Percentiles rank a stretch among this genome's conserved stretches.
Evolutionary conservation across 2,113 vertebrate genomes (phyloP).

Genomic region (Oreocharis arfaki): DNA sequence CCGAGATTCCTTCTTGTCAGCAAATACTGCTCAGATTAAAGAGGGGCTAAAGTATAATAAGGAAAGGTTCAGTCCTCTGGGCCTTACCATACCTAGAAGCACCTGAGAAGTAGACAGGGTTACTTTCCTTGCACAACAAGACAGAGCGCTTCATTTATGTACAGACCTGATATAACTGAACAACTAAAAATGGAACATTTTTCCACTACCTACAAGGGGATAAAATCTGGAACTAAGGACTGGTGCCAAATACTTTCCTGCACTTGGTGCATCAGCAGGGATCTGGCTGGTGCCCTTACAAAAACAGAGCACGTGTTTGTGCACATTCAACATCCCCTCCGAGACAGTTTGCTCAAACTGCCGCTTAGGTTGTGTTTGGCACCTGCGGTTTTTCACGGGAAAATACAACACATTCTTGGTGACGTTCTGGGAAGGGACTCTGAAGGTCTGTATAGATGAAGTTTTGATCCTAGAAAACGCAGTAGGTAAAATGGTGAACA

Average conservation of each 20-base stretch:
- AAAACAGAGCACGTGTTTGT: slow-evolving; percentile 30
- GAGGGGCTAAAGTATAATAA: neutral
- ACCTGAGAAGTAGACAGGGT: neutral
- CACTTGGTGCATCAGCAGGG: slow-evolving; percentile 25
- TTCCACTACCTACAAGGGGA: neutral
- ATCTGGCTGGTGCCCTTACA: slow-evolving; percentile 30
- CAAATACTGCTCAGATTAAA: neutral
- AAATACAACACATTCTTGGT: neutral
- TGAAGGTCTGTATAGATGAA: neutral
- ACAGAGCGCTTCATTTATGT: neutral
- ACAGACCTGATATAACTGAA: neutral
- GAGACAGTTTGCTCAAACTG: slow-evolving; percentile 10
- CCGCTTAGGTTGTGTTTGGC: slow-evolving; percentile 27
- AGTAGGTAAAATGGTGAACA: neutral
- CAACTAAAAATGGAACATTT: neutral
- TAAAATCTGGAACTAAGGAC: neutral
- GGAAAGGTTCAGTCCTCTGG: neutral
- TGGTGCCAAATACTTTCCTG: slow-evolving; percentile 30
- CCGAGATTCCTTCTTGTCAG: neutral
- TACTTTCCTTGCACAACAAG: neutral
- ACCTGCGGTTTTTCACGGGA: neutral
- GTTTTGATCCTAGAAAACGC: neutral
- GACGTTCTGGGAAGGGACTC: neutral
- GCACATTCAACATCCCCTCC: neutral
- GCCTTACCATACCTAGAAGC: neutral